Percentiles rank a stretch among this genome's conserved stretches.
phyloP scores from a whole-genome alignment of 2,113 vertebrate species.

The Proteles cristata region DNA sequence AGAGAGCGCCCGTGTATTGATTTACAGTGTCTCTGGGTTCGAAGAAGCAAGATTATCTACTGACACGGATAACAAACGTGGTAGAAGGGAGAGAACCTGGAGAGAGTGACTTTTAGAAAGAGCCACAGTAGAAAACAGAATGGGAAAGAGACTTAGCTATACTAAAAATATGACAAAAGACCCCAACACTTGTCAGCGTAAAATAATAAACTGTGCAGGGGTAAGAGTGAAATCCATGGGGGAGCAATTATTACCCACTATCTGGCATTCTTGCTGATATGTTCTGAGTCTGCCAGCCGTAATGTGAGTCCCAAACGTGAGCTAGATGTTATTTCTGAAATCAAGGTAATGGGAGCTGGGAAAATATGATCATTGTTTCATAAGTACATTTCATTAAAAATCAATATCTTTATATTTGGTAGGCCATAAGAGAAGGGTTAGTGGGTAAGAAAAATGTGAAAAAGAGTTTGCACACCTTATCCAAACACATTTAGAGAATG shows the following conservation, averaged over 20 bases:
- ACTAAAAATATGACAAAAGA: neutral
- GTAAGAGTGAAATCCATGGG: neutral
- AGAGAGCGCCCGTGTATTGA: neutral
- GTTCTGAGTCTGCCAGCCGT: neutral
- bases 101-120: neutral
- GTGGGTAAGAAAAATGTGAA: neutral
- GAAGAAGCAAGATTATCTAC: neutral
- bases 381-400: constrained; percentile 50
- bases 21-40: neutral
- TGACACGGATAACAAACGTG: neutral
- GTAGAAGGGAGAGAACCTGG: neutral
- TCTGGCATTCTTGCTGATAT: neutral
- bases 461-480: neutral
- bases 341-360: neutral
- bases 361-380: constrained; percentile 28
- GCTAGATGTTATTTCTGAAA: constrained; percentile 43
- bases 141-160: neutral
- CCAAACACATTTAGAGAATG: neutral
- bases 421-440: neutral
- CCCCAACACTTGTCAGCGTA: neutral
- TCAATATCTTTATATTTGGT: neutral
- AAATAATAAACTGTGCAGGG: neutral
- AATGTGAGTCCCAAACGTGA: neutral
- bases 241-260: neutral
- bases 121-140: neutral